phyloP scores from a whole-genome alignment of 1,140 invertebrate species.

The Varroa destructor region DNA sequence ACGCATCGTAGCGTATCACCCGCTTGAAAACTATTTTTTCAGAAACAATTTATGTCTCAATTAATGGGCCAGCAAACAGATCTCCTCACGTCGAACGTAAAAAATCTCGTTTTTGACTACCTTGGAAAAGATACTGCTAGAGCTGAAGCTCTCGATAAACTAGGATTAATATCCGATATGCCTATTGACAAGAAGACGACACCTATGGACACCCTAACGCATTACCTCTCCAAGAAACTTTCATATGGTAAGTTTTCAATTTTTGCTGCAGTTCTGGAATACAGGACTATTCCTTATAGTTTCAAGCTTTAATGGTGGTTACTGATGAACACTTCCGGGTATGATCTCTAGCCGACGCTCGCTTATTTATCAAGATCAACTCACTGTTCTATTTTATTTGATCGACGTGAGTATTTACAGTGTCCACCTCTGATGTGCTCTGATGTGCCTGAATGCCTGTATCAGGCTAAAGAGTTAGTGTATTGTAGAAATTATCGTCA shows the following conservation, averaged over 20 bases:
- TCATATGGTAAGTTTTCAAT: constrained; percentile 51
- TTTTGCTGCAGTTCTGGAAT: not conserved
- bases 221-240: constrained; percentile 74
- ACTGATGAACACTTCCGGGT: no score
- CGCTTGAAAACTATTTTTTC: constrained; percentile 33
- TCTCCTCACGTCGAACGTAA: constrained; percentile 86
- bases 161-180: constrained; percentile 71
- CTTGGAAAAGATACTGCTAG: constrained; percentile 53
- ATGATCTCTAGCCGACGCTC: no score
- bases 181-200: constrained; percentile 65
- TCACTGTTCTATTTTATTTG: no score
- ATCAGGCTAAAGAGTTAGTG: no score
- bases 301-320: no score
- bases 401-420: no score
- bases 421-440: no score
- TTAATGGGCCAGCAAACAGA: constrained; percentile 70
- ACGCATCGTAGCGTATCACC: no score
- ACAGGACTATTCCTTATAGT: no score
- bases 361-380: no score
- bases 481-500: no score
- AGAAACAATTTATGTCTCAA: constrained; percentile 72
- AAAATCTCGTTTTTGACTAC: constrained; percentile 57
- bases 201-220: constrained; percentile 74
- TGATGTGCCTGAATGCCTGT: no score
- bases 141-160: constrained; percentile 57